These are phyloP conservation scores for Alces alces DNA, from an alignment of 2,113 vertebrate genomes.

Conservation along the genomic window DNA sequence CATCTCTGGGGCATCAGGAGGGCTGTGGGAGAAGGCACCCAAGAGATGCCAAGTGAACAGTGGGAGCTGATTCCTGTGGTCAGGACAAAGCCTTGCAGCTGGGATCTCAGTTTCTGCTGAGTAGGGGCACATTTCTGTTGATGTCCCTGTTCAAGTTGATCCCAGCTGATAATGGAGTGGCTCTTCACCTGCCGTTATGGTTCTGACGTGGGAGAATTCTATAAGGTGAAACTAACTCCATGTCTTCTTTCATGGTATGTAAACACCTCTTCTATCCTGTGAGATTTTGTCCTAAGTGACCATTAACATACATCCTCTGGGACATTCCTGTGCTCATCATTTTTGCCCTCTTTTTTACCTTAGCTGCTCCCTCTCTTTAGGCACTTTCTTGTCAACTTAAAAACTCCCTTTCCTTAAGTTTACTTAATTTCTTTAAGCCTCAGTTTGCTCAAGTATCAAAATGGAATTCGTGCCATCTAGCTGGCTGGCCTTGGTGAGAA, in stretches of 20 bases:
- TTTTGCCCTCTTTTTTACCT: not conserved
- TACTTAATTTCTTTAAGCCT: not conserved
- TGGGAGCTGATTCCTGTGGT: not conserved
- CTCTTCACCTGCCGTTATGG: not conserved
- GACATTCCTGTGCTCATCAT: not conserved
- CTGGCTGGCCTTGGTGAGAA: not conserved
- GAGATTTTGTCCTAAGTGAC: not conserved
- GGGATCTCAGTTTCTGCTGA: not conserved
- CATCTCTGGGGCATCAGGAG: rapidly evolving
- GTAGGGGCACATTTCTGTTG: not conserved
- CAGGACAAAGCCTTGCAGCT: not conserved
- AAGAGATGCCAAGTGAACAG: not conserved
- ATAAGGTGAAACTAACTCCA: not conserved
- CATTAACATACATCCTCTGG: not conserved
- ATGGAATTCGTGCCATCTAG: rapidly evolving
- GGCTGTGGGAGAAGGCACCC: not conserved
- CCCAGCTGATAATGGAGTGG: not conserved
- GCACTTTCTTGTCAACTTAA: not conserved
- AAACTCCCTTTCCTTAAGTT: not conserved
- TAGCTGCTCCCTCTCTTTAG: not conserved
- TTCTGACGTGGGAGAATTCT: not conserved
- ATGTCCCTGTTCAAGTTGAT: not conserved
- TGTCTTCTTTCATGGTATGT: not conserved
- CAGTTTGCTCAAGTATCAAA: not conserved
- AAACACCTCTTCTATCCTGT: not conserved